Conservation (phyloP, 2,888 invertebrate species). For the Panopea generosa region DNA sequence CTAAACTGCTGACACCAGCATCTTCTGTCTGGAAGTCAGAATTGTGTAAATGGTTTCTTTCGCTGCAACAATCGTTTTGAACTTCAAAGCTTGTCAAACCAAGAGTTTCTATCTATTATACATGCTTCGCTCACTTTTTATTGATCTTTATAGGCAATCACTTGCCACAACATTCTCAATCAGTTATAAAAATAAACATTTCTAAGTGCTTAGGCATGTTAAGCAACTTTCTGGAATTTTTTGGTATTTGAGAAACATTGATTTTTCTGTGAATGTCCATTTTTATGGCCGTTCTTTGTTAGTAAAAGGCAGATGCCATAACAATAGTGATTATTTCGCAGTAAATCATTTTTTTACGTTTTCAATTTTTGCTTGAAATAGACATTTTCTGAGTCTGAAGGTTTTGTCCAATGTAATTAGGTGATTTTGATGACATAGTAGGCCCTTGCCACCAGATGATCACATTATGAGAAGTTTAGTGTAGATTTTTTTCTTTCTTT, state of each 20-base stretch:
- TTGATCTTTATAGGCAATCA: slow-evolving; percentile 6
- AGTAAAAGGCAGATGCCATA: not conserved
- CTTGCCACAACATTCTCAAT: not conserved
- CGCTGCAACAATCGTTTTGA: no score
- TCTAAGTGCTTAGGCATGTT: slow-evolving; percentile 24
- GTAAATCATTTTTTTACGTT: slow-evolving; percentile 4
- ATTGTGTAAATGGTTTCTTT: no score
- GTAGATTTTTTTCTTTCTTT: no score
- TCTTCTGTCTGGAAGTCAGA: not conserved
- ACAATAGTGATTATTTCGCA: slow-evolving; percentile 3
- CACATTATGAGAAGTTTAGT: no score
- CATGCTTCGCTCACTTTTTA: slow-evolving; percentile 8
- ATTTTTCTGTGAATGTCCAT: slow-evolving; percentile 5
- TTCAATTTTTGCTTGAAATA: no score
- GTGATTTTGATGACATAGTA: no score
- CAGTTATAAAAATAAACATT: not conserved
- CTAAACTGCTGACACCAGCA: slow-evolving; percentile 2
- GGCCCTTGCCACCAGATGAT: no score
- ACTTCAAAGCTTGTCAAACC: no score
- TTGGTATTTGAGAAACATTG: slow-evolving; percentile 5
- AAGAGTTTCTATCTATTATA: not conserved
- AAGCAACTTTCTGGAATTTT: slow-evolving; percentile 8
- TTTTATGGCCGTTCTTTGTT: no score
- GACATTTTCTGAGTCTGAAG: no score
- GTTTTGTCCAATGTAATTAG: no score